These are phyloP conservation scores for Portunus trituberculatus DNA, from an alignment of 1,140 invertebrate species.

Conservation along the genomic window DNA sequence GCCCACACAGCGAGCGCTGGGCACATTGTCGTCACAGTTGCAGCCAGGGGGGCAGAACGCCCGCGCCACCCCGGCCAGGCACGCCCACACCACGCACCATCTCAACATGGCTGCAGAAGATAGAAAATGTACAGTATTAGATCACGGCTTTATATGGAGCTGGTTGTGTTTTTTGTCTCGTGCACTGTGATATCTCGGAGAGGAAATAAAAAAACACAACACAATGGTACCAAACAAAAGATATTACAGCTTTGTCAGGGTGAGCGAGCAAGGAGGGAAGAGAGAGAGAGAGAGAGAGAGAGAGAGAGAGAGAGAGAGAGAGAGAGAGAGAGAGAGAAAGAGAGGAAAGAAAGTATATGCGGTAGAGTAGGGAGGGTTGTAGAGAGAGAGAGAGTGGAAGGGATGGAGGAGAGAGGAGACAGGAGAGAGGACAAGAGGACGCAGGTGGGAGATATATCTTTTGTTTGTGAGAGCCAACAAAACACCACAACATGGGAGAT, in stretches of 20 bases:
- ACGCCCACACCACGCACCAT: slow-evolving; percentile 61
- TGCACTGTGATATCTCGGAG: too few relatives aligned
- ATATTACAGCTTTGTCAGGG: not conserved
- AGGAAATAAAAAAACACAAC: too few relatives aligned
- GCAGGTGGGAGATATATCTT: not conserved
- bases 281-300: not conserved
- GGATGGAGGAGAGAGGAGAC: not conserved
- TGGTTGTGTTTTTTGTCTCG: too few relatives aligned
- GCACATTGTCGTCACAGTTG: slow-evolving; percentile 89
- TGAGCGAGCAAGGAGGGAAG: not conserved
- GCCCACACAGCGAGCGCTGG: slow-evolving; percentile 87
- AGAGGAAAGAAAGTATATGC: not conserved
- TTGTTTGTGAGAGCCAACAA: too few relatives aligned
- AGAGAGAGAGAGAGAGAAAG: slow-evolving; percentile 51
- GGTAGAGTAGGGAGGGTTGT: not conserved
- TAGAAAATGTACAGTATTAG: not conserved
- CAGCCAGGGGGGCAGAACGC: slow-evolving; percentile 90
- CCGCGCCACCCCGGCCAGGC: slow-evolving; percentile 40
- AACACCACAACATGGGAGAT: too few relatives aligned
- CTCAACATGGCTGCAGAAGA: slow-evolving; percentile 46
- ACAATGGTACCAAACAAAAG: too few relatives aligned
- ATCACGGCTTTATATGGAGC: too few relatives aligned
- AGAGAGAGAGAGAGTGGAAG: not conserved
- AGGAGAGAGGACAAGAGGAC: not conserved
- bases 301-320: slow-evolving; percentile 9